Conservation (phyloP, 2,888 invertebrate genomes). For the Nymphalis polychloros region DNA sequence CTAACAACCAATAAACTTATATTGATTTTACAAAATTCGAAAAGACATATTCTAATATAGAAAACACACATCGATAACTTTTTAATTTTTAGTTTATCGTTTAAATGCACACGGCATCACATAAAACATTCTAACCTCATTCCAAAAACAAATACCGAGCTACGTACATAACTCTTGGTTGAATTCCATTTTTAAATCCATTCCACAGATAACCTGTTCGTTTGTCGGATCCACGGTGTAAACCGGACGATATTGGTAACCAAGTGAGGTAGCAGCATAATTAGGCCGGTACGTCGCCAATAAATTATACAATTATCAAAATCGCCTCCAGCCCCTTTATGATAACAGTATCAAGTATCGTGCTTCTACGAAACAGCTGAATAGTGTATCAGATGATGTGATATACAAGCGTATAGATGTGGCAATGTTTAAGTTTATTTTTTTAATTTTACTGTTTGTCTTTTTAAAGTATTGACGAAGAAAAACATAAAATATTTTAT, state of each 20-base stretch:
- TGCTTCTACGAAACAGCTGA: conserved; percentile 56
- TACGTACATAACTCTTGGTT: background rate
- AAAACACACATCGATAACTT: background rate
- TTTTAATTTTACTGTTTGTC: background rate
- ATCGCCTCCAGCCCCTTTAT: conserved; percentile 37
- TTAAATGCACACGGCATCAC: background rate
- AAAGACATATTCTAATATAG: background rate
- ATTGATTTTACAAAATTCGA: too few relatives aligned
- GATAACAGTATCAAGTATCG: conserved; percentile 49
- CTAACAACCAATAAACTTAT: too few relatives aligned
- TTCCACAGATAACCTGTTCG: conserved; percentile 2
- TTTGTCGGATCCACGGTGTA: conserved; percentile 8
- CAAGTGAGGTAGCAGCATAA: conserved; percentile 43
- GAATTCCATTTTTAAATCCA: conserved; percentile 11
- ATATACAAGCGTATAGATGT: conserved; percentile 10
- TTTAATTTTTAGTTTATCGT: background rate
- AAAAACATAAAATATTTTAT: too few relatives aligned
- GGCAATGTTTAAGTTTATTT: conserved; percentile 19
- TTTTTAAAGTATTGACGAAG: background rate
- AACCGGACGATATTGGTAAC: conserved; percentile 12
- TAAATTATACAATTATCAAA: conserved; percentile 48
- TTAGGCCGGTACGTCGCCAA: conserved; percentile 38
- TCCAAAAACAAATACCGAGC: conserved; percentile 4
- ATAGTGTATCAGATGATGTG: conserved; percentile 11
- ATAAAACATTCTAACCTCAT: conserved; percentile 1